phyloP scores from a whole-genome alignment of 2,888 invertebrate species.

The Ectropis crepuscularia region DNA sequence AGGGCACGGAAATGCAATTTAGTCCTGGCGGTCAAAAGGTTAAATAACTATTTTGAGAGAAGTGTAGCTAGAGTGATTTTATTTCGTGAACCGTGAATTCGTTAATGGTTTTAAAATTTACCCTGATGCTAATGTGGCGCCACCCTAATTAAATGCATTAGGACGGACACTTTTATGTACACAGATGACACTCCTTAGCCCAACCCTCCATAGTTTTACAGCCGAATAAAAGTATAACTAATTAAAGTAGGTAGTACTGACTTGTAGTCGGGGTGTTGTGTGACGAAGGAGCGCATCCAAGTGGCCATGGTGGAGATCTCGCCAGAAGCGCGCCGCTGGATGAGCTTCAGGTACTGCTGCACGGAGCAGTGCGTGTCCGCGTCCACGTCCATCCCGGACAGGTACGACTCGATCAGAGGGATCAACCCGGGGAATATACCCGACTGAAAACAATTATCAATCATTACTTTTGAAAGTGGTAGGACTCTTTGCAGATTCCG shows the following conservation, averaged over 20 bases:
- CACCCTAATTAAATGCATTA: too few relatives aligned
- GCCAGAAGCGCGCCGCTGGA: constrained; percentile 94
- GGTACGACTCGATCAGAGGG: constrained; percentile 96
- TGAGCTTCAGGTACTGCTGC: constrained; percentile 97
- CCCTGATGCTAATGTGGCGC: too few relatives aligned
- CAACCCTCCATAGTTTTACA: too few relatives aligned
- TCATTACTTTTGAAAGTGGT: background rate
- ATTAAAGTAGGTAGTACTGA: constrained; percentile 66
- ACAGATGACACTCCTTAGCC: too few relatives aligned
- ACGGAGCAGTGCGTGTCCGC: constrained; percentile 99
- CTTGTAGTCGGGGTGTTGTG: constrained; percentile 95
- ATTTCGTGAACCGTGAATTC: too few relatives aligned
- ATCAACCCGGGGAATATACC: constrained; percentile 97
- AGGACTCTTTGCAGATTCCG: too few relatives aligned
- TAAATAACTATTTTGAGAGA: too few relatives aligned
- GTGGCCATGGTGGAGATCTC: constrained; percentile 96
- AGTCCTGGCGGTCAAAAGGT: too few relatives aligned
- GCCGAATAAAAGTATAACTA: constrained; percentile 18
- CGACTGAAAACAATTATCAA: constrained; percentile 77
- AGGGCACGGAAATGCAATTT: too few relatives aligned
- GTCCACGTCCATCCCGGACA: constrained; percentile 98
- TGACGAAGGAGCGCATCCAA: constrained; percentile 97
- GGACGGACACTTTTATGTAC: too few relatives aligned
- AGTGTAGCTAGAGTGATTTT: too few relatives aligned
- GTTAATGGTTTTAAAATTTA: too few relatives aligned